Base-by-base conservation (phyloP, 2,888 invertebrate species). In the Mechanitis mazaeus region DNA sequence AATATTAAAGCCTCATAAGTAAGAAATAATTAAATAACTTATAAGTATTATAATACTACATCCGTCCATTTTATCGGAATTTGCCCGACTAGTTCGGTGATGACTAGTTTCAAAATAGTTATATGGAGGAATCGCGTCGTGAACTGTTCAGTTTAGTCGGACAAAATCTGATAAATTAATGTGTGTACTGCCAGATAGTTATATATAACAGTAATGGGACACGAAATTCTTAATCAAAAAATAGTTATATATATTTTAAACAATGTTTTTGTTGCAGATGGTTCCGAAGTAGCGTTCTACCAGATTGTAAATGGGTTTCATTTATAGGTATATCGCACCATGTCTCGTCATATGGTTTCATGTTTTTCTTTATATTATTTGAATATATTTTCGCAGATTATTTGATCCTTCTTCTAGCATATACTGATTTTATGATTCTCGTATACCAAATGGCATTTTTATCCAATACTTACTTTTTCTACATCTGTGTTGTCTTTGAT, bases 371-470 rank as follows among this genome's bases (percentile, higher is more conserved):
- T 50, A 5, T 31, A 9, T 7, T 11, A 3, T 31, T 1, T 42
- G 31, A 0, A 31, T 31, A 50, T 50, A 28, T n/a, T n/a, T 54
- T 60, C 85, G 57, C 83, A 91, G 91, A 88, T 69, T 84, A 85
- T 63, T 67, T 90, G 2, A 83, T 84, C 12, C 75, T 90, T 45
- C 65, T 83, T 9, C 68, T 89, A 12, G 78, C 90, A 0, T 91
- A 91, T 65, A 50, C 75, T 5, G 90, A 90, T 64, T 87, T 87
- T 60, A 80, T 90, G 78, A 59, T 87, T 11, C 78, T 89, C 31
- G 82, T 86, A 1, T 91, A 91, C 64, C 85, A 91, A 76, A 88
- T 91, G 83, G 83, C 90, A 6, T 91, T 91, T 68, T 77, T 84
- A 63, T 86, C 91, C 31, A 79, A 82, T 54, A 74, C 72, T 5